Conservation (phyloP, 1,140 invertebrate genomes). For the Philopotamus ludificatus region DNA sequence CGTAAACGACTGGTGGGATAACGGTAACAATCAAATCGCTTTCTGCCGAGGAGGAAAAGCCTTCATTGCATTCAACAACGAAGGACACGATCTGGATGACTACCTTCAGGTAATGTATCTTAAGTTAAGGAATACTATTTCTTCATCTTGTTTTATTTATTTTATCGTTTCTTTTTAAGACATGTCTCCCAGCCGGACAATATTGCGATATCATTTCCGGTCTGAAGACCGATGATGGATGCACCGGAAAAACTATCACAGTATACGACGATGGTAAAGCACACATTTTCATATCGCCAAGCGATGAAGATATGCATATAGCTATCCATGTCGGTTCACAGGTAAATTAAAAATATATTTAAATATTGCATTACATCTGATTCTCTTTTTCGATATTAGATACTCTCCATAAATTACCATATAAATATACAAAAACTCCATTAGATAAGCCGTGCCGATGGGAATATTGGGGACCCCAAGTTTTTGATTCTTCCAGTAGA, state of each 20-base stretch:
- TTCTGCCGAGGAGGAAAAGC: conserved; percentile 64
- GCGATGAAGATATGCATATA: conserved; percentile 61
- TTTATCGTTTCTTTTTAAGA: neutral
- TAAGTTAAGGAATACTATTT: neutral
- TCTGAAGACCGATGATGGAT: conserved; percentile 50
- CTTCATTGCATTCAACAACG: conserved; percentile 67
- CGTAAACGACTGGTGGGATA: conserved; percentile 66
- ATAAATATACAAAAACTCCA: too few relatives aligned
- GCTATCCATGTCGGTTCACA: conserved; percentile 58
- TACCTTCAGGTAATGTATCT: conserved; percentile 17
- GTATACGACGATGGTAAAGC: conserved; percentile 58
- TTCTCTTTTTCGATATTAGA: too few relatives aligned
- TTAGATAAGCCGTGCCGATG: too few relatives aligned
- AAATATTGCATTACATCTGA: too few relatives aligned
- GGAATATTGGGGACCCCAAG: too few relatives aligned
- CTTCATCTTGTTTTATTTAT: neutral
- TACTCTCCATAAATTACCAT: too few relatives aligned
- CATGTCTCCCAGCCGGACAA: conserved; percentile 57
- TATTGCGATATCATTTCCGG: conserved; percentile 86
- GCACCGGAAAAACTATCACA: conserved; percentile 60
- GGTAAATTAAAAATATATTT: too few relatives aligned
- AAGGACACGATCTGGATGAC: conserved; percentile 48
- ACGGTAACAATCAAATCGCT: conserved; percentile 66
- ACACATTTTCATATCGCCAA: conserved; percentile 53
- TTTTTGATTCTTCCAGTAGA: too few relatives aligned